These are phyloP conservation scores for Synanthedon vespiformis DNA, from an alignment of 2,888 invertebrate genomes.

Conservation along the genomic window DNA sequence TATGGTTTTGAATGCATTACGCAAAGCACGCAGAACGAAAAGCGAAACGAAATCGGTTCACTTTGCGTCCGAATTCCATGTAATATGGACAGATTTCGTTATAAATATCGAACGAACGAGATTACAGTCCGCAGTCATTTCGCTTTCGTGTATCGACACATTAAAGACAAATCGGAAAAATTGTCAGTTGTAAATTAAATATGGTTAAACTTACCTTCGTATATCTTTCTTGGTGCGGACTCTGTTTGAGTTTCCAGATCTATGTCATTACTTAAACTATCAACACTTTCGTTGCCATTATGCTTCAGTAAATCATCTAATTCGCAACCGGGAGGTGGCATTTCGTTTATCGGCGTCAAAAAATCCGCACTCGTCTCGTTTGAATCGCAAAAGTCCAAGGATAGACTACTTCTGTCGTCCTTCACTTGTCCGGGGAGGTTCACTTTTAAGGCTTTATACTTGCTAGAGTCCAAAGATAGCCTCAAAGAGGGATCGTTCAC, in stretches of 20 bases:
- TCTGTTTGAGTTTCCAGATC: slow-evolving; percentile 61
- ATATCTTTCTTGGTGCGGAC: slow-evolving; percentile 48
- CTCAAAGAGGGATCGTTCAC: slow-evolving; percentile 50
- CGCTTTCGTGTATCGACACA: too few species aligned
- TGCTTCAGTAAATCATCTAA: slow-evolving; percentile 59
- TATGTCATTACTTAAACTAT: slow-evolving; percentile 54
- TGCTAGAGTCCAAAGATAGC: slow-evolving; percentile 56
- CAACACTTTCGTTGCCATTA: slow-evolving; percentile 54
- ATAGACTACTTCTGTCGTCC: slow-evolving; percentile 55
- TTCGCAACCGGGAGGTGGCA: slow-evolving; percentile 62
- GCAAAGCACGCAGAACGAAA: too few species aligned
- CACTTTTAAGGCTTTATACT: slow-evolving; percentile 46
- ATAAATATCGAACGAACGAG: too few species aligned
- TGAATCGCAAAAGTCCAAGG: slow-evolving; percentile 59
- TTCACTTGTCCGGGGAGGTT: slow-evolving; percentile 32
- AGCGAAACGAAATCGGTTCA: too few species aligned
- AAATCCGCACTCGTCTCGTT: slow-evolving; percentile 67
- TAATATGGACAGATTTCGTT: too few species aligned
- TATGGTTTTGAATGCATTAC: too few species aligned
- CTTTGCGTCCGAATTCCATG: too few species aligned
- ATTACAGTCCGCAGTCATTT: too few species aligned
- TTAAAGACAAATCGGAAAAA: not conserved
- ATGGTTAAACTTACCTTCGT: slow-evolving; percentile 28
- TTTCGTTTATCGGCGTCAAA: slow-evolving; percentile 62
- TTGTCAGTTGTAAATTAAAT: not conserved